These are phyloP conservation scores for Cryptophagus acutangulus DNA, from an alignment of 2,888 invertebrate species.

Conservation along the genomic window DNA sequence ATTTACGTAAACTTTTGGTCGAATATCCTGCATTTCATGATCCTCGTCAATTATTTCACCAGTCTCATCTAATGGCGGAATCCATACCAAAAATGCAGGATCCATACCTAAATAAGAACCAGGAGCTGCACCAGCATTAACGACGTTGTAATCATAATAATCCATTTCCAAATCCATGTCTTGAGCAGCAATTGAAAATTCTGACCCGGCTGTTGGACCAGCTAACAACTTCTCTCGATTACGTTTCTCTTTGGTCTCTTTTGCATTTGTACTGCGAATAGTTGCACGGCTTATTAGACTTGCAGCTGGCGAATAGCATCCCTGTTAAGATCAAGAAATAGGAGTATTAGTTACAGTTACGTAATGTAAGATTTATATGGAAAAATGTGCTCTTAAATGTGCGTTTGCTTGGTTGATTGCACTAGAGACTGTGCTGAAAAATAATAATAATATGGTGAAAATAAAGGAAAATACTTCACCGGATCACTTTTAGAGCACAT, in stretches of 20 bases:
- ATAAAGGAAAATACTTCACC: constrained; percentile 36
- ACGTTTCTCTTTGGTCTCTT: constrained; percentile 73
- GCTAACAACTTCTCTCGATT: constrained; percentile 66
- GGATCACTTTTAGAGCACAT: constrained; percentile 46
- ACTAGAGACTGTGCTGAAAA: constrained; percentile 2
- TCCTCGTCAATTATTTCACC: constrained; percentile 62
- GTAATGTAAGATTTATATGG: constrained; percentile 1
- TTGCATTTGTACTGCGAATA: constrained; percentile 61
- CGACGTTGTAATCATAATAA: constrained; percentile 85
- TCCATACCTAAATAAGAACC: constrained; percentile 87
- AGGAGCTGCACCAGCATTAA: constrained; percentile 75
- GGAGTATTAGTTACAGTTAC: neutral
- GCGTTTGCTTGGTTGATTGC: neutral
- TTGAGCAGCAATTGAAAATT: constrained; percentile 69
- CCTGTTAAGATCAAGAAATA: constrained; percentile 47
- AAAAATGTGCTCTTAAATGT: constrained; percentile 30
- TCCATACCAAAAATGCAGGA: constrained; percentile 83
- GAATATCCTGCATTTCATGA: constrained; percentile 47
- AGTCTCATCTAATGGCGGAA: constrained; percentile 69
- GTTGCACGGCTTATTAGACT: constrained; percentile 63
- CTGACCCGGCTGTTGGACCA: constrained; percentile 62
- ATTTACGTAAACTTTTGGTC: constrained; percentile 47
- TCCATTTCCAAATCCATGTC: constrained; percentile 78
- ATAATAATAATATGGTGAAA: no score
- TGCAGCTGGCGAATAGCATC: constrained; percentile 66